Conservation (phyloP, 2,797 vertebrate genomes). For the Poecilia velifera region DNA sequence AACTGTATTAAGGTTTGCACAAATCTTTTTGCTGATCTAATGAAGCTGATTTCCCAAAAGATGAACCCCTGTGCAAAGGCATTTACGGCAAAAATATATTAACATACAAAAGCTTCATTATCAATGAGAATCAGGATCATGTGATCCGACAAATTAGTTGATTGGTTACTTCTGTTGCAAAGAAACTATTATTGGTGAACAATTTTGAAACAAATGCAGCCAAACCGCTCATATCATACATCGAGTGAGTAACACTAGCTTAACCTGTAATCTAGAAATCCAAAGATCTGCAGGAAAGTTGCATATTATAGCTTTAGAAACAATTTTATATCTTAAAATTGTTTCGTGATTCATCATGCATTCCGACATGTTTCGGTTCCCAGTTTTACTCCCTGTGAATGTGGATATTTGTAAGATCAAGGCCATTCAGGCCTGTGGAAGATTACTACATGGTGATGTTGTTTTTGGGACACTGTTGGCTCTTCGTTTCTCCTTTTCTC, state of each 20-base stretch:
- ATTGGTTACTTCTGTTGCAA: neutral
- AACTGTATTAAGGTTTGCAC: neutral
- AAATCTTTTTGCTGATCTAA: neutral
- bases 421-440: neutral
- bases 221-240: neutral
- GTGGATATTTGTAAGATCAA: neutral
- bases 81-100: neutral
- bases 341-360: neutral
- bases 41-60: neutral
- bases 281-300: neutral
- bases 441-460: constrained; percentile 7
- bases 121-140: neutral
- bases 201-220: too few relatives aligned
- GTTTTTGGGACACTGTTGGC: constrained; percentile 7
- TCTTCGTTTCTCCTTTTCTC: constrained; percentile 1
- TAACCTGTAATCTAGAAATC: neutral
- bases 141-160: neutral
- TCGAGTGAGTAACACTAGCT: neutral
- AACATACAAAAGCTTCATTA: too few relatives aligned
- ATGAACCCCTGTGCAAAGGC: too few relatives aligned
- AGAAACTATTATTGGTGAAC: too few relatives aligned
- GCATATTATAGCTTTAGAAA: neutral
- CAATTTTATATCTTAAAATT: neutral
- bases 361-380: neutral
- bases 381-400: neutral